These are phyloP conservation scores for Enteromius paludinosus DNA, from an alignment of 2,797 vertebrate species.

Conservation along the genomic window DNA sequence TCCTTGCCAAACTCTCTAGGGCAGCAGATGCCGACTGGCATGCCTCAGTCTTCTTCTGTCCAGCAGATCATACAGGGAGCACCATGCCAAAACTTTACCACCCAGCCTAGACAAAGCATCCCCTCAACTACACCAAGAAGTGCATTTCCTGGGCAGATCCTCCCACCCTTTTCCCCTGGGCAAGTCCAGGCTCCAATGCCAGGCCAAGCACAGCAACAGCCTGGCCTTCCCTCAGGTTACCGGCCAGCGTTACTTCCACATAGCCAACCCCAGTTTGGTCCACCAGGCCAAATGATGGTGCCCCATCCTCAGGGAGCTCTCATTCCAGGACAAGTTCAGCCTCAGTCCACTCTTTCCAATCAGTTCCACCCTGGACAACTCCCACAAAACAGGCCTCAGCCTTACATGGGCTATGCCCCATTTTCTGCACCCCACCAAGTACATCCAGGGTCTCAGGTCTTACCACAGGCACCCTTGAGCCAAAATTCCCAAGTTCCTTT, in stretches of 20 bases:
- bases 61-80: constrained; percentile 51
- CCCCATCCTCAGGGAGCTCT: constrained; percentile 36
- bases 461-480: constrained; percentile 40
- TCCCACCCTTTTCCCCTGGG: constrained; percentile 21
- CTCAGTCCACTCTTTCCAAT: constrained; percentile 33
- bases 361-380: constrained; percentile 44
- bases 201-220: constrained; percentile 36
- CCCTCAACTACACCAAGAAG: constrained; percentile 16
- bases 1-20: constrained; percentile 53
- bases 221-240: background rate
- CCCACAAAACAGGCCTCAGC: constrained; percentile 40
- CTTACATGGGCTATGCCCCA: constrained; percentile 23
- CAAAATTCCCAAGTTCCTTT: constrained; percentile 40
- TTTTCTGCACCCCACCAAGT: constrained; percentile 23
- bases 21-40: constrained; percentile 51
- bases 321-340: constrained; percentile 32
- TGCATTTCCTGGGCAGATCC: constrained; percentile 44
- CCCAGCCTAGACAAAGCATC: constrained; percentile 28
- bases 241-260: constrained; percentile 25
- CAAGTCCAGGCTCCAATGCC: constrained; percentile 46
- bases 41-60: constrained; percentile 44
- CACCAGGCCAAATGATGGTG: constrained; percentile 18
- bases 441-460: constrained; percentile 12
- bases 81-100: constrained; percentile 43
- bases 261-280: constrained; percentile 29